phyloP scores from a whole-genome alignment of 2,888 invertebrate species.

The Pandemis cinnamomeana region DNA sequence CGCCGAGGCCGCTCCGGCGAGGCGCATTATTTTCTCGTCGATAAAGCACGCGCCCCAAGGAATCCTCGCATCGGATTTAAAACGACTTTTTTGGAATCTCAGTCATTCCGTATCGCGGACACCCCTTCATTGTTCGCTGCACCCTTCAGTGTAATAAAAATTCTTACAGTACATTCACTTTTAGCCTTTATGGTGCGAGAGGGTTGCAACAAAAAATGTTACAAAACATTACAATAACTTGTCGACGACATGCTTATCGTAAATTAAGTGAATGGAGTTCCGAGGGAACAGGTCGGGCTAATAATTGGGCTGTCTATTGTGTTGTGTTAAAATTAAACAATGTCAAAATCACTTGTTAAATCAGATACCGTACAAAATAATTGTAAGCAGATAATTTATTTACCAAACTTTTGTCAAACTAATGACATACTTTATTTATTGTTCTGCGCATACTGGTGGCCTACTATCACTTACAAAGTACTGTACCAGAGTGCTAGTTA shows the following conservation, averaged over 20 bases:
- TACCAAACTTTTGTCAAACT: too few species aligned
- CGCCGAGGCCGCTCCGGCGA: background rate
- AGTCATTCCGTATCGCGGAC: slow-evolving; percentile 16
- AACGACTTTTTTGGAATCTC: slow-evolving; percentile 38
- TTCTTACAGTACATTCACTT: slow-evolving; percentile 42
- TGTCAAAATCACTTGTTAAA: too few species aligned
- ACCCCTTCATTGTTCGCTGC: slow-evolving; percentile 40
- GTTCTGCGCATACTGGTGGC: too few species aligned
- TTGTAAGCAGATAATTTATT: too few species aligned
- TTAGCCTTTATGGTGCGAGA: slow-evolving; percentile 28
- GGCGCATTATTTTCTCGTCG: slow-evolving; percentile 38
- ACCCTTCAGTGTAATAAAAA: slow-evolving; percentile 41
- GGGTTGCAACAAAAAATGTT: slow-evolving; percentile 35
- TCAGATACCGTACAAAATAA: too few species aligned
- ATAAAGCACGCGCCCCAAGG: slow-evolving; percentile 33
- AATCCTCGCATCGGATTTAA: slow-evolving; percentile 29
- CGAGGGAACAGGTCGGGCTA: slow-evolving; percentile 3
- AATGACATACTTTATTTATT: too few species aligned
- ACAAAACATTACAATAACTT: slow-evolving; percentile 39
- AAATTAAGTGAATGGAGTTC: background rate
- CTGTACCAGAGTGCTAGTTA: too few species aligned
- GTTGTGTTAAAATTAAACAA: too few species aligned
- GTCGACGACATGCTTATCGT: slow-evolving; percentile 26
- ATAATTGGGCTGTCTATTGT: background rate
- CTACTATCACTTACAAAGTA: too few species aligned